Evolutionary conservation across 1,140 invertebrate species (phyloP), one percentile per base, ranked within the genome.

Genomic region (Diabrotica undecimpunctata): DNA sequence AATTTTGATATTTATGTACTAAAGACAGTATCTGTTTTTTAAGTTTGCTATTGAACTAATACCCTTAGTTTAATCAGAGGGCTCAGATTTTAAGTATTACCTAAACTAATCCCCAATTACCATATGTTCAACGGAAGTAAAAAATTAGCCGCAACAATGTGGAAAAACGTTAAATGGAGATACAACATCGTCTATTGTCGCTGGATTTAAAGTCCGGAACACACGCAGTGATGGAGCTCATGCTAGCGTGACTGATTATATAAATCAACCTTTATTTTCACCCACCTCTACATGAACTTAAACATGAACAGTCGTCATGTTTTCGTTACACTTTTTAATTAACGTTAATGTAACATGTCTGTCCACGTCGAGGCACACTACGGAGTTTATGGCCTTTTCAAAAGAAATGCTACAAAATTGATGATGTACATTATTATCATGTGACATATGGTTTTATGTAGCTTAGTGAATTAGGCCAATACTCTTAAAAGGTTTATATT

Each of bases 261-360:
- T 67, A 67, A 67, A 67, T 67, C 66, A 67, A 61, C 66, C 64
- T 67, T 67, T 67, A 67, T 67, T 59, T 63, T 67, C 66, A 63
- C 66, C 66, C 66, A 67, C 66, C 62, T 52, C 53, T 52, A 67
- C 61, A 67, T 63, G 61, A 63, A 56, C 66, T 62, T 63, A 25
- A 25, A 55, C 53, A 66, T 66, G 53, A 53, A 58, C 59, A 59
- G 58, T 63, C 37, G 37, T 60, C 37, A 51, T 66, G 61, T 57
- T 56, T 54, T 66, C 39, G 61, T 66, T 65, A 60, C 61, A 61
- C 14, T 55, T 61, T 61, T 66, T 66, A 66, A 66, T 66, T 66
- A 66, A 50, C 41, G 25, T 50, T 55, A 66, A 66, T 58, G 57
- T 59, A 59, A 59, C 57, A 41, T 38, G 57, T 39, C 14, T 58